Conservation (phyloP, 1,140 invertebrate genomes). For the Penaeus vannamei region DNA sequence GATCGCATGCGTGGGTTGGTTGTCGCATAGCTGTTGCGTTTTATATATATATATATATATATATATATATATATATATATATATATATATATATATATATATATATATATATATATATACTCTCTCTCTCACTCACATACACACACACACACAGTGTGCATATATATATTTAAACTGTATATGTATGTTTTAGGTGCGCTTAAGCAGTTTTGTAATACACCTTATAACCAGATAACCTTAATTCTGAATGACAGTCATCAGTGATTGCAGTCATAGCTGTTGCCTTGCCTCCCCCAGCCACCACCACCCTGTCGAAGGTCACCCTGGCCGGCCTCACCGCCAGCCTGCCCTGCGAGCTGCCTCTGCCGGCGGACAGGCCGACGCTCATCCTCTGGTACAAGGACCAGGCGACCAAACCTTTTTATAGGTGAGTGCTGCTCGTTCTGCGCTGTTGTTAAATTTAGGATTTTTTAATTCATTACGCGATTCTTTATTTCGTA, state of each 20-base stretch:
- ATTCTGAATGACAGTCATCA: background rate
- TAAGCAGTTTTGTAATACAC: background rate
- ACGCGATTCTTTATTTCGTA: too few species aligned
- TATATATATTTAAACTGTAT: background rate
- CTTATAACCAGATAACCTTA: background rate
- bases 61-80: too few species aligned
- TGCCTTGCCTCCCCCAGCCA: slow-evolving; percentile 29
- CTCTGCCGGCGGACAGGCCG: slow-evolving; percentile 33
- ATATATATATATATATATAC: too few species aligned
- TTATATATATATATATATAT: too few species aligned
- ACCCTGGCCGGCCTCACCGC: slow-evolving; percentile 34
- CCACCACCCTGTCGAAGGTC: slow-evolving; percentile 29
- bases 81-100: too few species aligned
- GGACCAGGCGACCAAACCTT: slow-evolving; percentile 44
- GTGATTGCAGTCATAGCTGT: background rate
- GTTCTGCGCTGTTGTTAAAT: too few species aligned
- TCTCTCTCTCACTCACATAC: too few species aligned
- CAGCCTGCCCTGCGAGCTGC: slow-evolving; percentile 38
- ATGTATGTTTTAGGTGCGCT: background rate
- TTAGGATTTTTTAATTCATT: too few species aligned
- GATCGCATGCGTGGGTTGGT: too few species aligned
- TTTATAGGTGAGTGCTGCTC: slow-evolving; percentile 35
- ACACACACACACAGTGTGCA: too few species aligned
- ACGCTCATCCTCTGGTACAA: slow-evolving; percentile 57
- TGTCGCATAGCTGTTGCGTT: too few species aligned